Evolutionary conservation across 2,888 invertebrate species (phyloP), one percentile per base, ranked within the genome.

Genomic region (Busseola fusca): DNA sequence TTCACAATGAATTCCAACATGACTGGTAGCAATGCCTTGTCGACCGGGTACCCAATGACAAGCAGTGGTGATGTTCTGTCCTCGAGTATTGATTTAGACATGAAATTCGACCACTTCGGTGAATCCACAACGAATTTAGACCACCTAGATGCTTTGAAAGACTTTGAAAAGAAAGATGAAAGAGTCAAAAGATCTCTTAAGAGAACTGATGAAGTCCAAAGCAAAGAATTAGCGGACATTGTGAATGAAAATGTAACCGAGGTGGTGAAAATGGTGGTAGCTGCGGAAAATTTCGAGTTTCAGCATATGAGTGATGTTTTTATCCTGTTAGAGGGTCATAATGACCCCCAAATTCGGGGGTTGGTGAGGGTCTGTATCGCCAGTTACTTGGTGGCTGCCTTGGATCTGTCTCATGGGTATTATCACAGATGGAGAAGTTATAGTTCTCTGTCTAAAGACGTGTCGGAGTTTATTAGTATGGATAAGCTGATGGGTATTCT

Each of bases 271-370:
- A 75, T 77, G 1, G 65, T 87, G 52, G 80, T 83, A 0, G 56
- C 42, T 16, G 65, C 62, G 7, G 86, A 84, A 72, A 86, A 74
- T 74, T 94, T 95, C 65, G 93, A 94, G 68, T 92, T 86, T 84
- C 98, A 98, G 87, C 96, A 96, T 85, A 94, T 98, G 81, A 96
- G 96, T 14, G 98, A 98, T 90, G 91, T 98, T 30, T 94, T 98
- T 79, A 79, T 87, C 48, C 91, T 97, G 48, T 97, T 97, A 81
- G 96, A 97, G 52, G 94, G 96, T 78, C 98, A 98, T 91, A 93
- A 95, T 60, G 98, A 98, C 92, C 98, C 98, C 0, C 98, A 98
- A 89, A 96, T 98, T 54, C 96, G 98, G 84, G 98, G 98, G 16
- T 95, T 97, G 71, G 95, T 97, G 0, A 96, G 97, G 74, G 93